Base-by-base conservation (phyloP, 1,140 invertebrate genomes). In the Pissodes strobi region DNA sequence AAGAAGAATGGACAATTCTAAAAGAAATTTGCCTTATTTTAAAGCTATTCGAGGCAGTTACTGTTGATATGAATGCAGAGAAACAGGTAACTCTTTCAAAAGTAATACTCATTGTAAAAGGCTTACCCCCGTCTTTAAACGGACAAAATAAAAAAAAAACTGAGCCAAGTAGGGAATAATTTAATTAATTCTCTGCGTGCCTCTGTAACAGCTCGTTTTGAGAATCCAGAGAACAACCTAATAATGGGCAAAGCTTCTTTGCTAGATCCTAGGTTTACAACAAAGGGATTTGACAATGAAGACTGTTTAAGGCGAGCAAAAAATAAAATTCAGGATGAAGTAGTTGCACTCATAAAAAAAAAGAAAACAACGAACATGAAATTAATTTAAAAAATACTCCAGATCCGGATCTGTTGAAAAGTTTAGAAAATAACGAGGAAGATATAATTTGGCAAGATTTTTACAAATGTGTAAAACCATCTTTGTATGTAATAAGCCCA, bases 1-100 rank as follows among this genome's bases (percentile, higher is more conserved):
- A 55, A 57, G 23, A 30, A 15, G 61, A 64, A 48, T 64, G 61
- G 37, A 13, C n/a, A 25, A 22, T 34, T 23, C 27, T 67, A 19
- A 45, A 62, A 51, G 30, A 62, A 15, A 12, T 48, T 30, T 22
- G 56, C 25, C 13, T 17, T 34, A 49, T 67, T 12, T 37, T 67
- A 21, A 56, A 63, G 58, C 53, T 52, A 37, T 68, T 64, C 37
- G 61, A 64, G 21, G n/a, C 34, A 25, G 41, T 68, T 13, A 64
- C 61, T 18, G 48, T 43, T 1, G 39, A 55, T 48, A 9, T 64
- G 27, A 55, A 21, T 17, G 27, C 51, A 38, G 61, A 64, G 48
- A 55, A 34, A 48, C 15, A 64, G 21, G 22, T 19, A 17, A 64
- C 61, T 37, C 61, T 34, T 23, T 64, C 51, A 27, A 59, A 48